Evolutionary conservation across 1,140 invertebrate genomes (phyloP), one percentile per base, ranked within the genome.

Genomic region (Dreissena rostriformis): DNA sequence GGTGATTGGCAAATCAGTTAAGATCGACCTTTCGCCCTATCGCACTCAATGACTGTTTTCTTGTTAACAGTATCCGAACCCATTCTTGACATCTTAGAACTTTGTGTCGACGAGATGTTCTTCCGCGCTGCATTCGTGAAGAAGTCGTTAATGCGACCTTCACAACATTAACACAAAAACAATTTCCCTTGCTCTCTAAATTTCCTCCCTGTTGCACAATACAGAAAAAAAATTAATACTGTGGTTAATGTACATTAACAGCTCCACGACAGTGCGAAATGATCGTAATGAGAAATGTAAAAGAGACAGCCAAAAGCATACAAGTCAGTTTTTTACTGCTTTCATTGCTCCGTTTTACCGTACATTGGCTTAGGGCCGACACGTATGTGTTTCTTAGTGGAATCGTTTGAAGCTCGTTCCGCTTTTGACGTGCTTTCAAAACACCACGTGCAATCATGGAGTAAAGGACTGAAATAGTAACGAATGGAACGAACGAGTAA

Each of bases 231-330:
- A 39, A 8, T 39, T 39, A 2, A 39, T 39, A 8, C 39, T 39
- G 39, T 39, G 39, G 76, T 94, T 94, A 10, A 91, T 84, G 85
- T 94, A 94, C 91, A 93, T 93, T 0, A 93, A 86, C 10, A 93
- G 78, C 77, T 93, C 90, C 0, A 90, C 88, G n/a, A 93, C 79
- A 2, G 92, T 91, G 39, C 86, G 86, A 19, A n/a, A 93, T 78
- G n/a, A 92, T 93, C 22, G 90, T 90, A 22, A 92, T 10, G 17
- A 93, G 86, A 71, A 93, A 93, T 24, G 89, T 89, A 82, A 93
- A 90, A 1, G 92, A 93, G 11, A 93, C 87, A 8, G 91, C 87
- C 22, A 93, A 80, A 19, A 93, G 77, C 92, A 94, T 93, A 0
- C 91, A 78, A 11, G 92, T 93, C 26, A 93, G 67, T 68, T 90